Base-by-base conservation (phyloP, 2,888 invertebrate genomes). In the Pristionchus mayeri region DNA sequence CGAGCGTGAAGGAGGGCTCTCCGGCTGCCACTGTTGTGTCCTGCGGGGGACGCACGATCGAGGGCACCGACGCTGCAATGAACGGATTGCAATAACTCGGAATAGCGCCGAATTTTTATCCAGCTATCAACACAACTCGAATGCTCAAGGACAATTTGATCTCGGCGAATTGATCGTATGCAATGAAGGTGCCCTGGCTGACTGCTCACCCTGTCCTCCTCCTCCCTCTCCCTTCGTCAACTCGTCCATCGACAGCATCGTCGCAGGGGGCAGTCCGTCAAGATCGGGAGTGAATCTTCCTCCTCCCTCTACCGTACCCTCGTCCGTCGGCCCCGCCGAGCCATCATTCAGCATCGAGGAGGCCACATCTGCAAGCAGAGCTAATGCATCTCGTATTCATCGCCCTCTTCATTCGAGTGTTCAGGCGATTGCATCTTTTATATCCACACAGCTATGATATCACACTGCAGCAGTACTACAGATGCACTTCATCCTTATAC, bases 21-120 rank as follows among this genome's bases (percentile, higher is more conserved):
- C 97, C 97, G 93, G 97, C 97, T 90, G 97, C 94, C 87, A 97
- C 96, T 18, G 97, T 97, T 87, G 96, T 94, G 94, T 98, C 97
- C 93, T 95, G 95, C 21, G 97, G 97, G 87, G 95, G 95, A 85
- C 94, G 95, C 93, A 96, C 96, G 95, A 97, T 96, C 89, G 96
- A 95, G 44, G 98, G 97, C 89, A 96, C 95, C 37, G 80, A 80
- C n/a, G 40, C 37, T 54, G 57, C 0, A 40, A 37, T 44, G 52
- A 52, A n/a, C n/a, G n/a, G n/a, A n/a, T n/a, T n/a, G n/a, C n/a
- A n/a, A n/a, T n/a, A n/a, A n/a, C n/a, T n/a, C n/a, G n/a, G n/a
- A n/a, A n/a, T n/a, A n/a, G n/a, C n/a, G n/a, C n/a, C n/a, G n/a
- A n/a, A n/a, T n/a, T n/a, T n/a, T n/a, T n/a, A n/a, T n/a, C 13